Evolutionary conservation across 2,888 invertebrate genomes (phyloP).

Genomic region (Apotomis betuletana): DNA sequence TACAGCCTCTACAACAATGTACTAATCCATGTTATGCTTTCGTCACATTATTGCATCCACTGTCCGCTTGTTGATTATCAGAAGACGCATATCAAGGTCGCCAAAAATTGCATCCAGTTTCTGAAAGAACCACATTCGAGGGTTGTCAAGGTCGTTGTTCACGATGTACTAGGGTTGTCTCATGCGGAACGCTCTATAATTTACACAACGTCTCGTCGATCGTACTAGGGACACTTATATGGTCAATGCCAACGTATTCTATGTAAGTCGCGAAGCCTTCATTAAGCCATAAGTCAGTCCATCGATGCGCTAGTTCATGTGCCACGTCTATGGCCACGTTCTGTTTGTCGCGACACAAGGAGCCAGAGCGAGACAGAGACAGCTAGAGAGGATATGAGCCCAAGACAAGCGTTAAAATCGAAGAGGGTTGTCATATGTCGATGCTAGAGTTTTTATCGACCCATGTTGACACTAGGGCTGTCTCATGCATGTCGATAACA

Average conservation of each 20-base stretch:
- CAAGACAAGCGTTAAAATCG: too few relatives aligned
- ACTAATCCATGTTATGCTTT: too few relatives aligned
- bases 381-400: too few relatives aligned
- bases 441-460: not conserved
- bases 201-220: not conserved
- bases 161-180: not conserved
- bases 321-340: constrained; percentile 83
- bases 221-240: constrained; percentile 63
- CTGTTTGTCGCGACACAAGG: constrained; percentile 69
- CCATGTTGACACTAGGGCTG: not conserved
- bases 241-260: constrained; percentile 80
- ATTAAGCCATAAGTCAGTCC: constrained; percentile 88
- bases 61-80: too few relatives aligned
- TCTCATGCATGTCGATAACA: not conserved
- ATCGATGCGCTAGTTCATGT: constrained; percentile 90
- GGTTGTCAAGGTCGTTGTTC: too few relatives aligned
- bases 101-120: too few relatives aligned
- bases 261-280: constrained; percentile 89
- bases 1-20: too few relatives aligned
- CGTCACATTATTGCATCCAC: too few relatives aligned
- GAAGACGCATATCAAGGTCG: too few relatives aligned
- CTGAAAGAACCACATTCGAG: too few relatives aligned
- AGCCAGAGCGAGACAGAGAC: too few relatives aligned
- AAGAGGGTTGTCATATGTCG: not conserved
- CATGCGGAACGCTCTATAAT: not conserved